Conservation (phyloP, 1,140 invertebrate genomes). For the Zaprionus davidi region DNA sequence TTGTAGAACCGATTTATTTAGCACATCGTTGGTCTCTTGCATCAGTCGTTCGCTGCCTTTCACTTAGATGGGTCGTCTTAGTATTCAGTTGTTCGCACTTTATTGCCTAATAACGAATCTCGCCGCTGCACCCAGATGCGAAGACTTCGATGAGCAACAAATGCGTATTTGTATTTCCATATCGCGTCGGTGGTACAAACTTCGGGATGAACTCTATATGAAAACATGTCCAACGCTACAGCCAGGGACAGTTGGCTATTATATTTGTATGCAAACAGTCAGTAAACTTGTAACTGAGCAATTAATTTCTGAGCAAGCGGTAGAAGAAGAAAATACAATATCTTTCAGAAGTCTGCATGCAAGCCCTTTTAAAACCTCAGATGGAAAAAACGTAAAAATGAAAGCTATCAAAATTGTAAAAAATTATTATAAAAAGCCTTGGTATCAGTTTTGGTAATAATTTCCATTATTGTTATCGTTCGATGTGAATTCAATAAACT, state of each 20-base stretch:
- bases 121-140: background rate
- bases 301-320: background rate
- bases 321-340: too few species aligned
- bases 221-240: background rate
- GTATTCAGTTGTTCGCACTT: background rate
- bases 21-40: too few species aligned
- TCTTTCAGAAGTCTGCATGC: too few species aligned
- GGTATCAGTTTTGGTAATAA: too few species aligned
- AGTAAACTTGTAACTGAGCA: background rate
- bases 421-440: too few species aligned
- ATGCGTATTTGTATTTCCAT: background rate
- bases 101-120: background rate
- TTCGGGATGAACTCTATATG: background rate
- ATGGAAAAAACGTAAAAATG: too few species aligned
- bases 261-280: background rate
- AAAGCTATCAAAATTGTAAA: too few species aligned
- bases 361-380: too few species aligned
- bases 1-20: too few species aligned
- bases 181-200: background rate
- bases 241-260: background rate
- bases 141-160: background rate
- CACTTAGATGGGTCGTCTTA: background rate
- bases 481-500: too few species aligned
- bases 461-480: too few species aligned
- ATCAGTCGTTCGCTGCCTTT: background rate